phyloP scores from a whole-genome alignment of 2,888 invertebrate genomes.

The Schizaphis graminum region DNA sequence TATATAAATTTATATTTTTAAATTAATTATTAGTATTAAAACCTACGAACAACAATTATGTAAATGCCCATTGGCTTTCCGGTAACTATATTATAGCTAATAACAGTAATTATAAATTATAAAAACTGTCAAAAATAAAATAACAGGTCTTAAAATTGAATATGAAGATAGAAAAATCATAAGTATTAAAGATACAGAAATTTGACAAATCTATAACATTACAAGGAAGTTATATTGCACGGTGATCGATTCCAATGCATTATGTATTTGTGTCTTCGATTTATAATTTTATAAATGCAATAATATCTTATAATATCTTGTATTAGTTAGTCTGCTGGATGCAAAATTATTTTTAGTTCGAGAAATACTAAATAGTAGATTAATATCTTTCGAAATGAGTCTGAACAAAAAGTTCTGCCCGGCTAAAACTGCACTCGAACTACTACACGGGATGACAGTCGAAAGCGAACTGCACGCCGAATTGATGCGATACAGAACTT shows the following conservation, averaged over 20 bases:
- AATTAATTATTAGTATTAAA: not conserved
- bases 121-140: not conserved
- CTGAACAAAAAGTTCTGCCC: not conserved
- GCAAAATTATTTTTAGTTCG: not conserved
- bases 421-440: not conserved
- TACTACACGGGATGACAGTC: not conserved
- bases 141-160: not conserved
- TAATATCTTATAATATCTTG: not conserved
- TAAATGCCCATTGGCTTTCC: not conserved
- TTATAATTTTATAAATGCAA: not conserved
- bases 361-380: not conserved
- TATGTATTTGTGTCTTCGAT: not conserved
- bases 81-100: not conserved
- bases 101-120: not conserved
- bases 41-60: not conserved
- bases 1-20: not conserved
- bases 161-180: not conserved
- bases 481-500: not conserved
- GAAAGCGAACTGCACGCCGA: slow-evolving; percentile 5
- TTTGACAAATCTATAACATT: not conserved
- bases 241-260: not conserved
- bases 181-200: not conserved
- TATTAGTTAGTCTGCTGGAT: not conserved
- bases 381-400: not conserved
- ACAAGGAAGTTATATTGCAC: not conserved